phyloP scores from a whole-genome alignment of 2,797 vertebrate genomes.

The Alca torda region DNA sequence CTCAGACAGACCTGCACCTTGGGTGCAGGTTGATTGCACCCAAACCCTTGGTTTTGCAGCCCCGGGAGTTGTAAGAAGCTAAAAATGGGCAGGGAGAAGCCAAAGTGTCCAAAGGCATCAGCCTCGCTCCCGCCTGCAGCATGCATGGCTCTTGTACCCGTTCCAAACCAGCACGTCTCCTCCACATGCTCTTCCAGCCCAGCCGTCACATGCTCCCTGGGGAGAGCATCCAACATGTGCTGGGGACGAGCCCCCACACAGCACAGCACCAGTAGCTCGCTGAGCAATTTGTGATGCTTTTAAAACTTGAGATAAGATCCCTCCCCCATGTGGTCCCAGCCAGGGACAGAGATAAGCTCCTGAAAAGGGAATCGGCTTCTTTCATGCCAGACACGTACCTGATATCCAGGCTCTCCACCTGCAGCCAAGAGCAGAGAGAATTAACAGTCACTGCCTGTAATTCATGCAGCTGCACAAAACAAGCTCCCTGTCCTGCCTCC shows the following conservation, averaged over 20 bases:
- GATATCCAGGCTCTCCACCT: constrained; percentile 80
- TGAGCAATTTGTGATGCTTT: not conserved
- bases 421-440: constrained; percentile 58
- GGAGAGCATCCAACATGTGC: not conserved
- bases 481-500: not conserved
- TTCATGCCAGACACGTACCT: constrained; percentile 74
- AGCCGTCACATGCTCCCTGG: rapidly evolving
- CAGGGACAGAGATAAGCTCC: constrained; percentile 37
- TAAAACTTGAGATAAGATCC: not conserved
- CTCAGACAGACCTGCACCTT: not conserved
- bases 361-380: not conserved
- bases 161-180: not conserved
- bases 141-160: rapidly evolving
- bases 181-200: not conserved
- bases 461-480: not conserved
- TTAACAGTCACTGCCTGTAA: constrained; percentile 36
- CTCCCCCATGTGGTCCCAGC: not conserved
- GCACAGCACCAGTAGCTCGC: not conserved
- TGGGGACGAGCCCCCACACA: not conserved
- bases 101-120: not conserved
- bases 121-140: not conserved
- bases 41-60: not conserved
- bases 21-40: too few relatives aligned
- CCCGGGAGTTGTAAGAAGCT: not conserved
- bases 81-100: not conserved